Percentiles rank a stretch among this genome's conserved stretches.
Evolutionary conservation across 2,888 invertebrate species (phyloP).

Genomic region (Melinaea menophilus): DNA sequence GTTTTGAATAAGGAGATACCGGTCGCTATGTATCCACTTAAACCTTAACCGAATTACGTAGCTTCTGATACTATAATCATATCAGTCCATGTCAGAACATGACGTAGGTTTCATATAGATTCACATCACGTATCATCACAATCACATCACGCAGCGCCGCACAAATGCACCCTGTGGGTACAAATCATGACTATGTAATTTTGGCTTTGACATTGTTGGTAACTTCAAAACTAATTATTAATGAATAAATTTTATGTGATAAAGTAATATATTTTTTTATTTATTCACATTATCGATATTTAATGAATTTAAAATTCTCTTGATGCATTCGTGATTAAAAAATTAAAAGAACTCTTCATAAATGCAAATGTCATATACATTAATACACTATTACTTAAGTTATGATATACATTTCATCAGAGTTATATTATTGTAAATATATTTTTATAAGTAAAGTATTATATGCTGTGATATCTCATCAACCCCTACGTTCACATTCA

Average conservation of each 20-base stretch:
- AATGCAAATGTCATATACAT: no score
- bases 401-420: not conserved
- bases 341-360: no score
- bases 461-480: slow-evolving; percentile 2
- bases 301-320: no score
- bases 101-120: slow-evolving; percentile 4
- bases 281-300: no score
- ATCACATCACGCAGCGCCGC: slow-evolving; percentile 1
- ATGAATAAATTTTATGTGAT: not conserved
- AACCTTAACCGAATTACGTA: slow-evolving; percentile 4
- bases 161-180: slow-evolving; percentile 7
- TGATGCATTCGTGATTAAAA: no score
- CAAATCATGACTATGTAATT: slow-evolving; percentile 3
- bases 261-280: no score
- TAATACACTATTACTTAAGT: no score
- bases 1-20: not conserved
- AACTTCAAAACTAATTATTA: not conserved
- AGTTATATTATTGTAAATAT: not conserved
- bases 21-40: not conserved
- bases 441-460: not conserved
- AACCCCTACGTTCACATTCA: slow-evolving; percentile 9
- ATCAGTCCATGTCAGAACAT: slow-evolving; percentile 7
- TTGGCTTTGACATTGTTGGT: slow-evolving; percentile 3
- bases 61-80: slow-evolving; percentile 5
- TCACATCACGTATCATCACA: not conserved